Evolutionary conservation across 2,113 vertebrate species (phyloP), one percentile per base, ranked within the genome.

Genomic region (Cranoglanis bouderius): DNA sequence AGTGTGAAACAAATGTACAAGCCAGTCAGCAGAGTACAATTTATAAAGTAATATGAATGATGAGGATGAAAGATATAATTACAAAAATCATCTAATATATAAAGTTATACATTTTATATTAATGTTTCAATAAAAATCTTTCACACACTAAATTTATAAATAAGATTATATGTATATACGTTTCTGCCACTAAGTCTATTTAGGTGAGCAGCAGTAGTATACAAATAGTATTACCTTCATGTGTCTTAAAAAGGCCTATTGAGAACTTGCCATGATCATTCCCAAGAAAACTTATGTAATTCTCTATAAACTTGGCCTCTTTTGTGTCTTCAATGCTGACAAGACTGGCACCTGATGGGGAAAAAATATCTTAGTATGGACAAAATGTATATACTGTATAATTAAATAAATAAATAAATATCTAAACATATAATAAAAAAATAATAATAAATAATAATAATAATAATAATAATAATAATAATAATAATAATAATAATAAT

Each of bases 301-400:
- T 90, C 19, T 95, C 78, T 74, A 99, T 90, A 93, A 99, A 99
- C 29, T 38, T 82, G 32, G 95, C 94, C 92, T 99, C 98, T 2
- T 70, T 59, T n/a, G 94, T 87, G 91, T 95, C 95, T 93, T 95
- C 95, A 59, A 98, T 92, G 0, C 96, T 98, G 89, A 94, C 96
- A 91, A 99, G 94, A 90, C 80, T 61, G 43, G 93, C 90, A 91
- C 92, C 95, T 96, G 49, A 12, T 85, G 91, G 38, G n/a, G 90
- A 63, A 13, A 65, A 14, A 43, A 14, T 38, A 85, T 55, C n/a
- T 51, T 81, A 55, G 18, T 57, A 14, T 53, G 18, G 18, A 10
- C 78, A 82, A 57, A 40, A 26, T 83, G 24, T 61, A 61, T 61
- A 16, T 14, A n/a, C n/a, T n/a, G n/a, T n/a, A 38, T 38, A 40